Evolutionary conservation across 2,113 vertebrate genomes (phyloP).

Genomic region (Heptranchias perlo): DNA sequence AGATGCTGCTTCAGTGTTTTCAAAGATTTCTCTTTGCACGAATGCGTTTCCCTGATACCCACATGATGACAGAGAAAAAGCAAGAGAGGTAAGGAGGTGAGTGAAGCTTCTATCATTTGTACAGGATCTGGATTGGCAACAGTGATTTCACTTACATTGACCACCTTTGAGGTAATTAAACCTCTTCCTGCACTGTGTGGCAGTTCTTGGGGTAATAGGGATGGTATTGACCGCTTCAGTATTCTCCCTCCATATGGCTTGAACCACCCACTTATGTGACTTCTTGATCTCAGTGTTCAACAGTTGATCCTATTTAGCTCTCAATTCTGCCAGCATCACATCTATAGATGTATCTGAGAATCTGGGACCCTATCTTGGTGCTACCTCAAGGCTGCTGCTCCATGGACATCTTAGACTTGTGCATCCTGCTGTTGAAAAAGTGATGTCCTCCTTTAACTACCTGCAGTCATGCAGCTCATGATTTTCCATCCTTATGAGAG

Average conservation of each 20-base stretch:
- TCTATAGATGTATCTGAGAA: background rate
- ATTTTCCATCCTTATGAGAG: background rate
- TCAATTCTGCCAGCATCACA: background rate
- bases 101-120: background rate
- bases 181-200: background rate
- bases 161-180: background rate
- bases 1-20: too few relatives aligned
- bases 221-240: background rate
- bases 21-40: too few relatives aligned
- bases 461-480: background rate
- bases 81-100: too few relatives aligned
- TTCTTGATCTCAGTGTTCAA: background rate
- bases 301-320: background rate
- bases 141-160: background rate
- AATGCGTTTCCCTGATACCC: too few relatives aligned
- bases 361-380: background rate
- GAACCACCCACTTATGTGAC: background rate
- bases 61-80: too few relatives aligned
- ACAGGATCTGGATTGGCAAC: background rate
- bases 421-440: background rate
- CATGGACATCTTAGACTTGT: too few relatives aligned
- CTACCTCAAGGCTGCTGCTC: background rate
- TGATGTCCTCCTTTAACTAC: too few relatives aligned
- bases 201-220: too few relatives aligned
- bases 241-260: background rate